Conservation (phyloP, 1,140 invertebrate genomes). For the Theocolax elegans region DNA sequence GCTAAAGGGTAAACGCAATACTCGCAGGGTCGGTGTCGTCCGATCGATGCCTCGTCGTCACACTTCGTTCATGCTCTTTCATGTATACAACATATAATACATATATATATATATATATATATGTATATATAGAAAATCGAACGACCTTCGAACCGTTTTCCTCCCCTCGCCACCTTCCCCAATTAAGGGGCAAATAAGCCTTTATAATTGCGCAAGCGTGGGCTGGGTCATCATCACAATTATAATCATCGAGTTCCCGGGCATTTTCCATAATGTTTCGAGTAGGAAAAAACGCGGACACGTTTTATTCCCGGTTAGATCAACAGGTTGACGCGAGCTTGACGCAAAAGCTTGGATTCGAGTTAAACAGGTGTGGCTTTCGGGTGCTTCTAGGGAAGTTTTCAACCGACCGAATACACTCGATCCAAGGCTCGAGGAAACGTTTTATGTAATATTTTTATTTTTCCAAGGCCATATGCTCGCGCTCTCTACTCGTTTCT, state of each 20-base stretch:
- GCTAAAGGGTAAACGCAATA: neutral
- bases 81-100: too few relatives aligned
- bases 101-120: too few relatives aligned
- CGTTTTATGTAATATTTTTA: neutral
- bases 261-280: slow-evolving; percentile 50
- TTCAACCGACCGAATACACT: neutral
- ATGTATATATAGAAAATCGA: neutral
- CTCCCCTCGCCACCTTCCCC: neutral
- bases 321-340: slow-evolving; percentile 53
- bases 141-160: neutral
- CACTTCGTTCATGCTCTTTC: neutral
- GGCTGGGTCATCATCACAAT: neutral
- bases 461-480: neutral
- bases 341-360: neutral
- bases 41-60: neutral
- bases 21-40: neutral
- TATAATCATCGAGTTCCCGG: neutral
- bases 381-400: too few relatives aligned
- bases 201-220: neutral
- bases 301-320: slow-evolving; percentile 52
- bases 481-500: neutral
- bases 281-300: neutral
- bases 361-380: too few relatives aligned
- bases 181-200: neutral
- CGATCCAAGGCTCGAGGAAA: neutral